A percentile compares a stretch with the other conserved stretches of the same genome.
These are phyloP conservation scores for Dromius quadrimaculatus DNA, from an alignment of 2,888 invertebrate species.

Conservation along the genomic window DNA sequence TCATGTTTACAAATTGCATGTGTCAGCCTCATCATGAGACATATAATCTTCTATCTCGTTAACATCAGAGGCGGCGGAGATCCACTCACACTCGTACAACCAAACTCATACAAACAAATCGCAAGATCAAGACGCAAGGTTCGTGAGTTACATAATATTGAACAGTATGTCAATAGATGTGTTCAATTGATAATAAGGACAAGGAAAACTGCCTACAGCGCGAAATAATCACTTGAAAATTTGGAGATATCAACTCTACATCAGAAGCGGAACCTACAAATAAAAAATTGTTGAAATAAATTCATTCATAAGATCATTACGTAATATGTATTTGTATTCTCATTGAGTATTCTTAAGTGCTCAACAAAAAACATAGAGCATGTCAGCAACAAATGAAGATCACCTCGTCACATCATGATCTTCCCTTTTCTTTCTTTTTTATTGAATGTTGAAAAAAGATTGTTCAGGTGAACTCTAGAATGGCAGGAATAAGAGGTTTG, in stretches of 20 bases:
- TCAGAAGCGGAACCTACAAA: neutral
- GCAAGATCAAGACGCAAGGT: neutral
- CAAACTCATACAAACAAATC: neutral
- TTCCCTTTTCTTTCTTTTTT: neutral
- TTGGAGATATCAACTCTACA: neutral
- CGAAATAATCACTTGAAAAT: neutral
- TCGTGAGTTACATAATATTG: neutral
- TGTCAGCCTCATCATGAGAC: conserved; percentile 27
- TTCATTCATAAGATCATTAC: neutral
- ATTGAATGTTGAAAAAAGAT: neutral
- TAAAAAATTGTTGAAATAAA: neutral
- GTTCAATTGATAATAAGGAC: conserved; percentile 22
- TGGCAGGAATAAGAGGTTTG: conserved; percentile 5
- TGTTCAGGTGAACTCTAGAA: conserved; percentile 10
- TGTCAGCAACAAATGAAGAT: conserved; percentile 15
- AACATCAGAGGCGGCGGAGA: conserved; percentile 14
- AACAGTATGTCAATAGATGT: conserved; percentile 18
- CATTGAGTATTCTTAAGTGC: conserved; percentile 1
- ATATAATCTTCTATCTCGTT: conserved; percentile 35
- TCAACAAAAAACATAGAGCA: conserved; percentile 14
- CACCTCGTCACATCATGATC: neutral
- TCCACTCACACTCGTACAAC: neutral
- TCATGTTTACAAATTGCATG: conserved; percentile 37
- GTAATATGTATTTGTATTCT: neutral
- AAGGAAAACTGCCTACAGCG: conserved; percentile 15